Conservation (phyloP, 2,797 vertebrate genomes). For the Coilia nasus region DNA sequence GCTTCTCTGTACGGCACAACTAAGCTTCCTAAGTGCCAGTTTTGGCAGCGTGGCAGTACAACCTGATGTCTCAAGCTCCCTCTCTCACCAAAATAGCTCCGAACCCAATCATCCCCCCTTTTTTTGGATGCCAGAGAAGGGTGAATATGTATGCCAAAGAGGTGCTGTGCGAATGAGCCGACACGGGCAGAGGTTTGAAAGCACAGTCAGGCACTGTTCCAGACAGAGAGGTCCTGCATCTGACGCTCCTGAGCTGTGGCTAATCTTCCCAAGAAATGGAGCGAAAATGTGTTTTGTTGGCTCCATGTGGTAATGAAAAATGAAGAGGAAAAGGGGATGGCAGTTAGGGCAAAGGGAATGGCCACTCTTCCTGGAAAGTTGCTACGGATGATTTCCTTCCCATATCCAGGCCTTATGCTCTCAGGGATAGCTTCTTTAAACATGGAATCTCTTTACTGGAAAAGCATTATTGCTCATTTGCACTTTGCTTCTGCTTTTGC, state of each 20-base stretch:
- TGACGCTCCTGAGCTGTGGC: neutral
- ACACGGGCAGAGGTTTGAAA: no score
- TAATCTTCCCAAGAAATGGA: neutral
- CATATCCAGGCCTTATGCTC: neutral
- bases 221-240: neutral
- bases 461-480: neutral
- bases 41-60: no score
- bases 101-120: no score
- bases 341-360: neutral
- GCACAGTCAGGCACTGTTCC: no score
- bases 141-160: no score
- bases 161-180: no score
- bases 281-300: neutral
- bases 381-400: neutral
- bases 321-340: neutral
- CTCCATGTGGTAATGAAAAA: neutral
- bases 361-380: neutral
- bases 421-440: neutral
- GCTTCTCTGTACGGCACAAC: no score
- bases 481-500: neutral
- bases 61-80: no score
- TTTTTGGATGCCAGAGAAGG: no score
- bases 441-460: neutral
- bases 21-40: no score
- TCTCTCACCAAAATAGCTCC: no score